Conservation (phyloP, 2,113 vertebrate species). For the Dromiciops gliroides region DNA sequence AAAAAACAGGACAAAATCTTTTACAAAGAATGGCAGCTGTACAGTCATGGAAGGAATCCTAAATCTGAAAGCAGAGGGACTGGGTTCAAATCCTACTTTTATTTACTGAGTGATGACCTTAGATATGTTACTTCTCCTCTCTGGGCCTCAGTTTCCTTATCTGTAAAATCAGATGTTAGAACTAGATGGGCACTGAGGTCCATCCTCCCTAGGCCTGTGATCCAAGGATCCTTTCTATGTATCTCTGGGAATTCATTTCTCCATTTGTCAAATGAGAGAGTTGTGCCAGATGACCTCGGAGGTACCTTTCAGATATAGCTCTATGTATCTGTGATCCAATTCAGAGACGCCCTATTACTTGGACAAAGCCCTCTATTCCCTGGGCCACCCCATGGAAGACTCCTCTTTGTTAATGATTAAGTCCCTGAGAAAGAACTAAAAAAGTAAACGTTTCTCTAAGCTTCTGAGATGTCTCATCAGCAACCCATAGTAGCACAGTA, state of each 20-base stretch:
- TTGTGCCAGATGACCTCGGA: not conserved
- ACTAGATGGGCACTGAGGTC: not conserved
- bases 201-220: not conserved
- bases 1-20: not conserved
- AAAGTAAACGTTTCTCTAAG: slow-evolving; percentile 69
- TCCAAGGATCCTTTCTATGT: not conserved
- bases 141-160: slow-evolving; percentile 8
- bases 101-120: not conserved
- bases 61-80: not conserved
- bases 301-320: not conserved
- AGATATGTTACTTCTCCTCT: not conserved
- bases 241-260: slow-evolving; percentile 31
- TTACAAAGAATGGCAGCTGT: not conserved
- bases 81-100: not conserved
- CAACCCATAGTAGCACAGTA: not conserved
- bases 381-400: not conserved
- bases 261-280: not conserved
- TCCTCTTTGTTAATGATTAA: slow-evolving; percentile 58
- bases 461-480: slow-evolving; percentile 48
- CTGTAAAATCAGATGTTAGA: not conserved
- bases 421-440: slow-evolving; percentile 56
- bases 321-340: not conserved
- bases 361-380: not conserved
- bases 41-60: not conserved
- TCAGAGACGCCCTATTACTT: not conserved